Conservation (phyloP, 2,797 vertebrate species). For the Chaetophractus vellerosus region DNA sequence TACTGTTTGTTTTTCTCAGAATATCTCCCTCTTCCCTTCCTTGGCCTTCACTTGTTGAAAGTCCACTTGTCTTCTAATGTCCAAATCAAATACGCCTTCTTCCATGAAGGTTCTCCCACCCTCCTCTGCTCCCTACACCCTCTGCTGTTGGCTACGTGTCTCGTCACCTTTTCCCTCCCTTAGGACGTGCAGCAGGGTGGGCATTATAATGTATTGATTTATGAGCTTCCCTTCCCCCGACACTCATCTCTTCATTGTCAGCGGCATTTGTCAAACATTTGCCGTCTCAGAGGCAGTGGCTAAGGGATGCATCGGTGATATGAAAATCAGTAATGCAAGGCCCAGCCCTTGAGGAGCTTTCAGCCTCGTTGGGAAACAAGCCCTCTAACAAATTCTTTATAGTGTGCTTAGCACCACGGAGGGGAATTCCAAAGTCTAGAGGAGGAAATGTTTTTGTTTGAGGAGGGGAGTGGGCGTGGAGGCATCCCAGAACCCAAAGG, state of each 20-base stretch:
- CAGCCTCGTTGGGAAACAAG: not conserved
- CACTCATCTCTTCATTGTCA: not conserved
- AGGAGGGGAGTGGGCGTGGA: not conserved
- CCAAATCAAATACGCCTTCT: not conserved
- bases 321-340: not conserved
- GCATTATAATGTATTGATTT: not conserved
- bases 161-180: not conserved
- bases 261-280: not conserved
- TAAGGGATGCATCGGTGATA: not conserved
- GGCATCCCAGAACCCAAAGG: not conserved
- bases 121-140: not conserved
- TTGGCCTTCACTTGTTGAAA: not conserved
- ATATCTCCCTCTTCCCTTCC: not conserved
- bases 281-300: not conserved
- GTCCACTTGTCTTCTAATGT: not conserved
- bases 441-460: not conserved
- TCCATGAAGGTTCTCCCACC: rapidly evolving
- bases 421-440: not conserved
- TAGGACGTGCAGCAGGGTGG: not conserved
- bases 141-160: not conserved
- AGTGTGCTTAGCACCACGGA: not conserved
- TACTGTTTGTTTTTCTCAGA: not conserved
- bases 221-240: not conserved
- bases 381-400: not conserved
- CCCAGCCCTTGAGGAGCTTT: not conserved